These are phyloP conservation scores for Teleiodes luculella DNA, from an alignment of 2,888 invertebrate genomes.

Conservation along the genomic window DNA sequence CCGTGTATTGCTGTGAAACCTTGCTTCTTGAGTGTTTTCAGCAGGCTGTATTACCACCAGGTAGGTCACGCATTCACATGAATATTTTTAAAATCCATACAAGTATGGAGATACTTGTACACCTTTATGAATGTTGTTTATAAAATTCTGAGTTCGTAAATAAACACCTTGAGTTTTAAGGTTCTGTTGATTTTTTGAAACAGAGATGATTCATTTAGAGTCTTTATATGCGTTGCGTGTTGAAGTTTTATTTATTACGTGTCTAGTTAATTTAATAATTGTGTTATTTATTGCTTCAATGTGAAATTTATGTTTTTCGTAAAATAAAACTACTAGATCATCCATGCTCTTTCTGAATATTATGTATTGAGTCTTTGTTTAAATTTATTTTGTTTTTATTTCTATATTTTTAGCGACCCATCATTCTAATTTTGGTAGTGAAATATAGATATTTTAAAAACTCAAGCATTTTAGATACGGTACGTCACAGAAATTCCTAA, in stretches of 20 bases:
- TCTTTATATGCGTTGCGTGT: background rate
- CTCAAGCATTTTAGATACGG: slow-evolving; percentile 35
- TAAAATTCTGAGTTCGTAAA: background rate
- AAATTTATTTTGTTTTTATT: too few species aligned
- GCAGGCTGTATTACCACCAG: slow-evolving; percentile 13
- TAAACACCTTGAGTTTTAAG: background rate
- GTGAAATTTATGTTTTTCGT: slow-evolving; percentile 1
- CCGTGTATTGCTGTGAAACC: slow-evolving; percentile 43
- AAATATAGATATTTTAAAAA: too few species aligned
- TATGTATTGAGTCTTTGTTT: too few species aligned
- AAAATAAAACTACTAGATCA: background rate
- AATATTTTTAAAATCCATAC: background rate
- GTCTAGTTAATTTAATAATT: slow-evolving; percentile 9
- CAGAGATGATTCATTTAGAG: slow-evolving; percentile 1
- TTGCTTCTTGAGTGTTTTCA: slow-evolving; percentile 37
- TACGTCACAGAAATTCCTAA: slow-evolving; percentile 54
- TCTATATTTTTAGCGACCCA: too few species aligned
- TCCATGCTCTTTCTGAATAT: too few species aligned
- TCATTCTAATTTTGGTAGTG: too few species aligned
- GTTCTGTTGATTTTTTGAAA: background rate
- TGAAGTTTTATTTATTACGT: background rate
- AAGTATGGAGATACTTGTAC: background rate
- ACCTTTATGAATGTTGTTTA: background rate
- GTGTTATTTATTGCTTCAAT: slow-evolving; percentile 1
- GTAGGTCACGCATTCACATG: slow-evolving; percentile 15